Percentiles rank a stretch among this genome's conserved stretches.
phyloP scores from a whole-genome alignment of 1,140 invertebrate species.

The Atopsyche davidsoni region DNA sequence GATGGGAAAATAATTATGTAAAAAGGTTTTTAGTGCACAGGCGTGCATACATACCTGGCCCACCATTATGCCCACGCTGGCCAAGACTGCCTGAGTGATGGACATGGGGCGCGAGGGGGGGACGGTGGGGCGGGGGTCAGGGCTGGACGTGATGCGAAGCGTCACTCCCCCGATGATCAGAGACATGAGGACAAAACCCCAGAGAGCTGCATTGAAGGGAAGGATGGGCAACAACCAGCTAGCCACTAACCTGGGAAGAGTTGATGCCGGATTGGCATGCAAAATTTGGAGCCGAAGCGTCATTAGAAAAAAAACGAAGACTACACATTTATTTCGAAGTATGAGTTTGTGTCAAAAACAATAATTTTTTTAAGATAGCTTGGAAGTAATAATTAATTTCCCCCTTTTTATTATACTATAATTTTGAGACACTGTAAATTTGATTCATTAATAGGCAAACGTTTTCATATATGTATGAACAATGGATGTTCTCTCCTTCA shows the following conservation, averaged over 20 bases:
- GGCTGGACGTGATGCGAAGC: conserved; percentile 35
- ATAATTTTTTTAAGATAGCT: too few relatives aligned
- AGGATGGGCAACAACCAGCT: conserved; percentile 42
- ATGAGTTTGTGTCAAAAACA: too few relatives aligned
- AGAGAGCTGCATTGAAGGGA: conserved; percentile 38
- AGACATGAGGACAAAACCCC: conserved; percentile 36
- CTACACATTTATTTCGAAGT: too few relatives aligned
- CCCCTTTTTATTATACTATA: too few relatives aligned
- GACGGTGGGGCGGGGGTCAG: conserved; percentile 12
- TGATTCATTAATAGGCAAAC: too few relatives aligned
- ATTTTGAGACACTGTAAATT: too few relatives aligned
- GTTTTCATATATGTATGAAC: too few relatives aligned
- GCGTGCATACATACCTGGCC: conserved; percentile 36
- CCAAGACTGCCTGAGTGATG: conserved; percentile 36
- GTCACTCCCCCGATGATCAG: conserved; percentile 36
- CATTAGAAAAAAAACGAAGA: too few relatives aligned
- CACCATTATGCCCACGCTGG: conserved; percentile 42
- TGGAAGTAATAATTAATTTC: too few relatives aligned
- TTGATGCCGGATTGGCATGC: not conserved
- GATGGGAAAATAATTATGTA: not conserved
- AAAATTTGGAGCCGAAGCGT: too few relatives aligned
- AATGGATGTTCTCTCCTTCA: too few relatives aligned
- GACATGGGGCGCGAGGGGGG: too few relatives aligned
- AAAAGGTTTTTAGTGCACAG: not conserved
- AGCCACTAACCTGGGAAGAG: conserved; percentile 36